phyloP scores from a whole-genome alignment of 1,140 invertebrate species.

The Drosophila oshimai region DNA sequence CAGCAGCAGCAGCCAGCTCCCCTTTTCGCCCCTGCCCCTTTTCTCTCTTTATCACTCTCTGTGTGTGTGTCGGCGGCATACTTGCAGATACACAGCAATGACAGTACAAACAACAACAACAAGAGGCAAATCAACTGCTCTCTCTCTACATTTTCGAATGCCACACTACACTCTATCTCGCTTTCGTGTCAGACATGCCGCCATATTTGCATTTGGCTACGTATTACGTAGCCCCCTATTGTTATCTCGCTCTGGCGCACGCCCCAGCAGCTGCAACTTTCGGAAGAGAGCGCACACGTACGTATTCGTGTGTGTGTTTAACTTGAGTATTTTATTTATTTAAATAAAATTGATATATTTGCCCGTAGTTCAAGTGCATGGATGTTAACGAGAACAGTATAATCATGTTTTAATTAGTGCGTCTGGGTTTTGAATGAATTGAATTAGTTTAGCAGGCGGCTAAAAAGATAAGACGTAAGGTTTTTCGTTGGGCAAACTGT shows the following conservation, averaged over 20 bases:
- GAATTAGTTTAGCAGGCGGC: neutral
- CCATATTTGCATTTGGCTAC: conserved; percentile 77
- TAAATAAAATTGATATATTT: conserved; percentile 62
- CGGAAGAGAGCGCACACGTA: neutral
- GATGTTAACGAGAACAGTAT: neutral
- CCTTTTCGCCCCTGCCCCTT: conserved; percentile 8
- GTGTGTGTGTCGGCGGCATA: conserved; percentile 33
- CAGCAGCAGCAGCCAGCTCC: conserved; percentile 35
- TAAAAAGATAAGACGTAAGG: too few species aligned
- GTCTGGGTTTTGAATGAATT: neutral
- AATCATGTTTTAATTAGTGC: neutral
- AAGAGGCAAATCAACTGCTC: conserved; percentile 27
- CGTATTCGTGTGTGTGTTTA: conserved; percentile 31
- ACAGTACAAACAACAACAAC: conserved; percentile 12
- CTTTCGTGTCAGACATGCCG: conserved; percentile 65
- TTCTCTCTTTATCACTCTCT: conserved; percentile 11
- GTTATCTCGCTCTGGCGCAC: conserved; percentile 61
- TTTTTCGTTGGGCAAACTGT: neutral
- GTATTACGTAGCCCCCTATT: conserved; percentile 57
- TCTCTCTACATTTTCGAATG: conserved; percentile 43
- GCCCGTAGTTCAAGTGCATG: conserved; percentile 63
- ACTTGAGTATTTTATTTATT: conserved; percentile 73
- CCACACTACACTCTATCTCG: conserved; percentile 26
- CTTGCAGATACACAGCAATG: conserved; percentile 68
- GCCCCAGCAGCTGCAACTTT: conserved; percentile 37